phyloP scores from a whole-genome alignment of 2,113 vertebrate species.

The Podocnemis expansa region DNA sequence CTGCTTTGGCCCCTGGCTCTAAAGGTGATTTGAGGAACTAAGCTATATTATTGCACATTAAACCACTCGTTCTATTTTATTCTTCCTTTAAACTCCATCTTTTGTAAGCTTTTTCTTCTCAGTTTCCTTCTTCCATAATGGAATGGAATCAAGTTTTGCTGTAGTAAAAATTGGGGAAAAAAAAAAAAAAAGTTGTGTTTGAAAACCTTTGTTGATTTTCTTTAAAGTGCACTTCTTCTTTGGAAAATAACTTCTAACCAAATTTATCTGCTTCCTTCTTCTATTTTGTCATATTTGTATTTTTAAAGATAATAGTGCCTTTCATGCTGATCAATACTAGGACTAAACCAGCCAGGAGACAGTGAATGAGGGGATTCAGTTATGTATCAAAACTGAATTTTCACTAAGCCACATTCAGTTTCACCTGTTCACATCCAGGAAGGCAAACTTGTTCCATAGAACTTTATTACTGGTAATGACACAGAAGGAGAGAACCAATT shows the following conservation, averaged over 20 bases:
- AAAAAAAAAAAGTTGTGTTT: not conserved
- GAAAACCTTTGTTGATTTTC: not conserved
- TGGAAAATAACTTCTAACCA: not conserved
- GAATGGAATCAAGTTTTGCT: not conserved
- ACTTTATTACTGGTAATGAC: not conserved
- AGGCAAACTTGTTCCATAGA: not conserved
- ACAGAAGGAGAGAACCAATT: not conserved
- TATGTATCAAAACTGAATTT: not conserved
- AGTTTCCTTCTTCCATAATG: not conserved
- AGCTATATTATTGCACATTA: not conserved
- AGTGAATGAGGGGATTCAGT: not conserved
- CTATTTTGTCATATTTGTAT: not conserved
- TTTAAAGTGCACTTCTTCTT: not conserved
- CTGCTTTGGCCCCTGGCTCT: slow-evolving; percentile 95
- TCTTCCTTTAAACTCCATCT: not conserved
- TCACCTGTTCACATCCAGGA: not conserved
- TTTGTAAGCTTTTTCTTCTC: not conserved
- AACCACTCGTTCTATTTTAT: not conserved
- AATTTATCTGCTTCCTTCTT: not conserved
- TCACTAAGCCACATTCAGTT: not conserved
- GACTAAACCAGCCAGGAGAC: not conserved
- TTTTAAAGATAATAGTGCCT: not conserved
- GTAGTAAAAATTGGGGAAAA: not conserved
- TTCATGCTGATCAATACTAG: not conserved
- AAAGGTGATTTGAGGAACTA: slow-evolving; percentile 85